phyloP scores from a whole-genome alignment of 2,888 invertebrate species.

The Drosophila leonis region DNA sequence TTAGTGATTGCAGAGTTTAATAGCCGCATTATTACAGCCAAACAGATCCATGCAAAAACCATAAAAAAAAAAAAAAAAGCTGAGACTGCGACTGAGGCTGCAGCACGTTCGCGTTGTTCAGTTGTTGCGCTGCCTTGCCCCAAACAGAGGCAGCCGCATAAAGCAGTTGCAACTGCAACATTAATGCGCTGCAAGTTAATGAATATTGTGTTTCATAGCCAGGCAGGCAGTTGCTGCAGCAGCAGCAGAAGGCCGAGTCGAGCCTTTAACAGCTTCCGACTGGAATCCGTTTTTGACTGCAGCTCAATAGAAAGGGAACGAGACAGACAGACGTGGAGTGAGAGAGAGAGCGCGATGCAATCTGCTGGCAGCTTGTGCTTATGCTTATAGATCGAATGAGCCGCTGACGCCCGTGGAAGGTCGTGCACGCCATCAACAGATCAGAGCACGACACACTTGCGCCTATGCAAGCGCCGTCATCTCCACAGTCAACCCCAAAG shows the following conservation, averaged over 20 bases:
- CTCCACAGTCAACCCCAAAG: neutral
- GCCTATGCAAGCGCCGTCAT: constrained; percentile 47
- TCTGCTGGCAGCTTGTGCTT: constrained; percentile 33
- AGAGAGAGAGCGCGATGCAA: neutral
- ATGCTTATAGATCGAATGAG: constrained; percentile 39
- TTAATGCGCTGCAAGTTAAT: constrained; percentile 84
- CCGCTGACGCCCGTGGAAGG: constrained; percentile 52
- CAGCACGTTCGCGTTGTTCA: constrained; percentile 43
- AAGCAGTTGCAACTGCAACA: constrained; percentile 62
- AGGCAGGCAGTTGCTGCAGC: constrained; percentile 26
- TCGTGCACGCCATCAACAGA: constrained; percentile 72
- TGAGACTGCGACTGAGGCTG: neutral
- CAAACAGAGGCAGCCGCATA: constrained; percentile 19
- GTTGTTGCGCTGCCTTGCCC: constrained; percentile 30
- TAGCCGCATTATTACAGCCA: constrained; percentile 81
- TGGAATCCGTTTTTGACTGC: constrained; percentile 79
- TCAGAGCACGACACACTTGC: constrained; percentile 71
- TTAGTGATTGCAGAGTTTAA: constrained; percentile 77
- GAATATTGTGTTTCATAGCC: constrained; percentile 84
- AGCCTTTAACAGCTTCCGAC: constrained; percentile 83
- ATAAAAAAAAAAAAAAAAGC: constrained; percentile 58
- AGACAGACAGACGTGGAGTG: too few species aligned
- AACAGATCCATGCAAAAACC: constrained; percentile 69
- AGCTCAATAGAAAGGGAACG: constrained; percentile 38
- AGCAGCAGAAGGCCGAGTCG: constrained; percentile 75